Evolutionary conservation across 2,113 vertebrate species (phyloP), one percentile per base, ranked within the genome.

Genomic region (Smithornis capensis): DNA sequence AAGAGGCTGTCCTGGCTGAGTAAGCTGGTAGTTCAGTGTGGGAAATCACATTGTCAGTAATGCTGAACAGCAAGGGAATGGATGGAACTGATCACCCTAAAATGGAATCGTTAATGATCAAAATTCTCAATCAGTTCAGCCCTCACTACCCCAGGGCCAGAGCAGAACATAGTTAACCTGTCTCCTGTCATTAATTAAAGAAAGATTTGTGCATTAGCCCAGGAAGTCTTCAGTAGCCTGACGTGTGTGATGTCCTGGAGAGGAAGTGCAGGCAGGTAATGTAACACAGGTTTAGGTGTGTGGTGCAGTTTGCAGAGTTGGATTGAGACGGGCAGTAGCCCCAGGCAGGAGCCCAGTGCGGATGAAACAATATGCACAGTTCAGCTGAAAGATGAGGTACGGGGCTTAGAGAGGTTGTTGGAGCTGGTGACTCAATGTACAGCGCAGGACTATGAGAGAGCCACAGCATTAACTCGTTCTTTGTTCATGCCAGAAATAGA

Each of bases 211-310:
- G 35, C 31, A 1, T n/a, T 69, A 55, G 45, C 74, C 42, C 37
- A 6, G 38, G 4, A 7, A 16, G n/a, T 27, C 57, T 73, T 49
- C 45, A 15, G 37, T 3, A n/a, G 45, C 68, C 42, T 45, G 64
- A 38, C 0, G 1, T 11, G n/a, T 42, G 55, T 8, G 80, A 3
- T 18, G 2, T 12, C 11, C 55, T 38, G 52, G 23, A 38, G 47
- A 19, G 35, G 64, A 21, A 24, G 63, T 42, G 33, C 37, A 33
- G 68, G 55, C 35, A 44, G 70, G 49, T 0, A 2, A 17, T 1
- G 14, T 9, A 23, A 14, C 1, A 55, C n/a, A 31, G 24, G 38
- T 59, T 38, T 17, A 33, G 55, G 68, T 28, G 3, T 42, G 50
- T n/a, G 2, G 55, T 27, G 49, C 21, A 47, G 21, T 35, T 37